Evolutionary conservation across 2,888 invertebrate genomes (phyloP).

Genomic region (Acleris cristana): DNA sequence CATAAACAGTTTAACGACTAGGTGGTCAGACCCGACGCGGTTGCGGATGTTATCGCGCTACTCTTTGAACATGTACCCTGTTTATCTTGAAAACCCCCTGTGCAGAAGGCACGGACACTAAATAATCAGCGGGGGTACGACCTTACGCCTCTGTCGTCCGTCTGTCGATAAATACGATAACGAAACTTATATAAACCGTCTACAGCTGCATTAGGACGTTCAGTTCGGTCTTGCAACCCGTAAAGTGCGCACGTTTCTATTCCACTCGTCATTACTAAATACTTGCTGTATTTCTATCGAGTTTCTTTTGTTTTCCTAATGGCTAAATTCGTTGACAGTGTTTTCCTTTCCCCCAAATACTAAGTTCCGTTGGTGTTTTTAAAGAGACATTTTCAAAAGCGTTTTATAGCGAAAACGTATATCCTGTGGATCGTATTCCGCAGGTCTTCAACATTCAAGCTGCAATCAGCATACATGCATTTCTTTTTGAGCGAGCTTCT

Average conservation of each 20-base stretch:
- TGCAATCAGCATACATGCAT: conserved; percentile 76
- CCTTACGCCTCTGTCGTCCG: conserved; percentile 62
- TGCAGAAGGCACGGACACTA: conserved; percentile 68
- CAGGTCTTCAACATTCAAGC: conserved; percentile 55
- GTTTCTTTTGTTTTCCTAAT: conserved; percentile 56
- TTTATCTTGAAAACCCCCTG: conserved; percentile 61
- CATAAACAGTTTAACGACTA: neutral
- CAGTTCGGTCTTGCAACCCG: conserved; percentile 51
- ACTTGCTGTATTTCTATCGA: conserved; percentile 39
- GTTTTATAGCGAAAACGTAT: neutral
- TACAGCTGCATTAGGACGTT: conserved; percentile 49
- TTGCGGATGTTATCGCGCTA: neutral
- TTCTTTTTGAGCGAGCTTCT: conserved; percentile 63
- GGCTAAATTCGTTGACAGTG: conserved; percentile 77
- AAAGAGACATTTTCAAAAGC: conserved; percentile 36
- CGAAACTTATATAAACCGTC: conserved; percentile 65
- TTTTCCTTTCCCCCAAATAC: conserved; percentile 69
- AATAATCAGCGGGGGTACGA: conserved; percentile 66
- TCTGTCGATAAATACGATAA: conserved; percentile 66
- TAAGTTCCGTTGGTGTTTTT: conserved; percentile 52
- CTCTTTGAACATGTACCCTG: conserved; percentile 7
- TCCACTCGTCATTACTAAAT: conserved; percentile 26
- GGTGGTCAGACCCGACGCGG: conserved; percentile 3
- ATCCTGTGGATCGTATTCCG: conserved; percentile 35
- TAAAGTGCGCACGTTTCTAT: conserved; percentile 47